Conservation (phyloP, 2,888 invertebrate genomes). For the Ophion slaviceki region DNA sequence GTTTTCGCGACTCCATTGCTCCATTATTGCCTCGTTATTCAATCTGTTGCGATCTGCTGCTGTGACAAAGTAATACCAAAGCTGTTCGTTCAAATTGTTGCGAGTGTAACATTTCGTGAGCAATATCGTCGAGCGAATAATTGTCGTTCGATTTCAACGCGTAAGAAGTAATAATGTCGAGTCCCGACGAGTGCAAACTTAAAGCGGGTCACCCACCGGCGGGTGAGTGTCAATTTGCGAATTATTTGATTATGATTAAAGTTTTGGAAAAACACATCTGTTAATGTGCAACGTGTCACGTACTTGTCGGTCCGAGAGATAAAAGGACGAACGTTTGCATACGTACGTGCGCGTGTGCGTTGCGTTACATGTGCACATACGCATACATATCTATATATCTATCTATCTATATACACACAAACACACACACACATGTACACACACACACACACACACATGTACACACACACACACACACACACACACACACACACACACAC, state of each 20-base stretch:
- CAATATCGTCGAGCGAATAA: neutral
- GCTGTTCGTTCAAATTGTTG: constrained; percentile 57
- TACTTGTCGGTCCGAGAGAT: neutral
- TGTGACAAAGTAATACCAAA: constrained; percentile 10
- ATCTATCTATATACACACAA: neutral
- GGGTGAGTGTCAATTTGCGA: constrained; percentile 85
- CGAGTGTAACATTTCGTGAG: constrained; percentile 3
- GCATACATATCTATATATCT: neutral
- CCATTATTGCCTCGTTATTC: constrained; percentile 25
- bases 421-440: no score
- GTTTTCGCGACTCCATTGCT: constrained; percentile 15
- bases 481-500: no score
- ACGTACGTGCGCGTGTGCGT: neutral
- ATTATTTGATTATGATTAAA: constrained; percentile 40
- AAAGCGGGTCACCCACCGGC: constrained; percentile 96
- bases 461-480: no score
- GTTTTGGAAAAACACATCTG: constrained; percentile 53
- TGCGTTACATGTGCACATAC: neutral
- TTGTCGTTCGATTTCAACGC: neutral
- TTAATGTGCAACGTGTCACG: constrained; percentile 16
- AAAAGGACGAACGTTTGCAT: neutral
- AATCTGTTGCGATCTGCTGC: constrained; percentile 49
- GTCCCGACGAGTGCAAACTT: constrained; percentile 88
- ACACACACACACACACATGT: no score
- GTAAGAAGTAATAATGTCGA: constrained; percentile 83